Conservation (phyloP, 2,888 invertebrate genomes). For the Torymus tubicola region DNA sequence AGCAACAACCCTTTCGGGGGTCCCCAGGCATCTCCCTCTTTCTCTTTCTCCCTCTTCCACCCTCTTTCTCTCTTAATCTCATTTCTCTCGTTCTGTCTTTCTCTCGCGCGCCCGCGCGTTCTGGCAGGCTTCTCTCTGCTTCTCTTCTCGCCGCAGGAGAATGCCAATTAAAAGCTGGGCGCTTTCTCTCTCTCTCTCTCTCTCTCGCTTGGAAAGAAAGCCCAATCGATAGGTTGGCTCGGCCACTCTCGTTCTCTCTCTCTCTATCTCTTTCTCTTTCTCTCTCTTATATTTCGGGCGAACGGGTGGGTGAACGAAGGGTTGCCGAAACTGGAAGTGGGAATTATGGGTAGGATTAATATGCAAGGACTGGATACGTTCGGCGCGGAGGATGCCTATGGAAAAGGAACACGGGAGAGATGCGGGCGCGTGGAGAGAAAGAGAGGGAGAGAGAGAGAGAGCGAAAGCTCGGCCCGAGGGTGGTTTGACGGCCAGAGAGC, state of each 20-base stretch:
- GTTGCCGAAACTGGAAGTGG: slow-evolving; percentile 77
- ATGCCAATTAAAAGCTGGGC: slow-evolving; percentile 76
- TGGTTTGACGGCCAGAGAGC: slow-evolving; percentile 62
- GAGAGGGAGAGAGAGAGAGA: slow-evolving; percentile 55
- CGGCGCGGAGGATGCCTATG: slow-evolving; percentile 69
- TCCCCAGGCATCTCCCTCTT: slow-evolving; percentile 39
- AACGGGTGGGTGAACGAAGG: slow-evolving; percentile 70
- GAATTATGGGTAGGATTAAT: slow-evolving; percentile 77
- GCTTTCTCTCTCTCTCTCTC: background rate
- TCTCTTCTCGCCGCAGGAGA: slow-evolving; percentile 73
- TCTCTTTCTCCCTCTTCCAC: slow-evolving; percentile 47
- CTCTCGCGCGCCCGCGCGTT: slow-evolving; percentile 61
- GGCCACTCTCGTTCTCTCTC: slow-evolving; percentile 61
- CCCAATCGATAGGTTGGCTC: slow-evolving; percentile 73
- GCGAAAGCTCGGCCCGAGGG: slow-evolving; percentile 58
- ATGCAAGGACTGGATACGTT: slow-evolving; percentile 77
- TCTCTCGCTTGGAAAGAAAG: slow-evolving; percentile 70
- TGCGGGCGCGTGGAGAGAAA: slow-evolving; percentile 58
- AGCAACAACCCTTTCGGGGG: slow-evolving; percentile 43
- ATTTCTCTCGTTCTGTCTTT: slow-evolving; percentile 57
- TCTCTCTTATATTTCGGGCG: slow-evolving; percentile 63
- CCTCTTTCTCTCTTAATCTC: slow-evolving; percentile 29
- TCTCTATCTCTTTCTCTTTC: slow-evolving; percentile 58
- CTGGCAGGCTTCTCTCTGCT: slow-evolving; percentile 48
- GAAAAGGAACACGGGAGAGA: slow-evolving; percentile 63